Evolutionary conservation across 2,888 invertebrate genomes (phyloP).

Genomic region (Cheilosia vulpina): DNA sequence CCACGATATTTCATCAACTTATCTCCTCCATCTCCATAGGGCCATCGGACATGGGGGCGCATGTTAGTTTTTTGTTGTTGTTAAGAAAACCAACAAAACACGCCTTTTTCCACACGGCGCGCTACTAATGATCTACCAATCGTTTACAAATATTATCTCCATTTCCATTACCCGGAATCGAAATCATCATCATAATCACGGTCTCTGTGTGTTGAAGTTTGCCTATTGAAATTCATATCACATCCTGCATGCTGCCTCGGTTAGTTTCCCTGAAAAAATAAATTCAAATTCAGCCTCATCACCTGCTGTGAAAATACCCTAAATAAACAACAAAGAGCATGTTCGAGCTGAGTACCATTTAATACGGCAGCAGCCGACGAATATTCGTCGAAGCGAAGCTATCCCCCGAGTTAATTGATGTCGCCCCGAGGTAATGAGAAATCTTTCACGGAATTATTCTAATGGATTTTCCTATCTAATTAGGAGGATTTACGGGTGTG

Average conservation of each 20-base stretch:
- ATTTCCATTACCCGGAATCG: slow-evolving; percentile 50
- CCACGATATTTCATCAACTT: slow-evolving; percentile 48
- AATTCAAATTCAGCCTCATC: slow-evolving; percentile 42
- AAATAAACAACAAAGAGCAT: slow-evolving; percentile 59
- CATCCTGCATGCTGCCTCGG: slow-evolving; percentile 32
- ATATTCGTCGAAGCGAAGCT: slow-evolving; percentile 12
- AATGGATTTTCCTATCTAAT: slow-evolving; percentile 51
- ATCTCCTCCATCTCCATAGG: slow-evolving; percentile 43
- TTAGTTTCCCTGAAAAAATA: slow-evolving; percentile 30
- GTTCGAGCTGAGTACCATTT: slow-evolving; percentile 15
- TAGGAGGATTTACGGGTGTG: slow-evolving; percentile 54
- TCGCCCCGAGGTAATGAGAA: slow-evolving; percentile 52
- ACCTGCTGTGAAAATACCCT: slow-evolving; percentile 68
- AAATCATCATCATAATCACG: slow-evolving; percentile 24
- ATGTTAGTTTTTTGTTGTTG: slow-evolving; percentile 7
- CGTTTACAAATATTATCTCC: slow-evolving; percentile 60
- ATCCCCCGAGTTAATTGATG: slow-evolving; percentile 35
- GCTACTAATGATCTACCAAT: slow-evolving; percentile 59
- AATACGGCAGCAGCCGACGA: slow-evolving; percentile 23
- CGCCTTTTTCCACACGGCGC: slow-evolving; percentile 52
- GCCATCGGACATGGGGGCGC: slow-evolving; percentile 11
- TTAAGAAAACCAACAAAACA: slow-evolving; percentile 45
- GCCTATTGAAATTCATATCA: slow-evolving; percentile 56
- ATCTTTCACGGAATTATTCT: slow-evolving; percentile 60
- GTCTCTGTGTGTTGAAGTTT: slow-evolving; percentile 38